A percentile compares a stretch with the other conserved stretches of the same genome.
Evolutionary conservation across 1,140 invertebrate genomes (phyloP).

Genomic region (Phortica variegata): DNA sequence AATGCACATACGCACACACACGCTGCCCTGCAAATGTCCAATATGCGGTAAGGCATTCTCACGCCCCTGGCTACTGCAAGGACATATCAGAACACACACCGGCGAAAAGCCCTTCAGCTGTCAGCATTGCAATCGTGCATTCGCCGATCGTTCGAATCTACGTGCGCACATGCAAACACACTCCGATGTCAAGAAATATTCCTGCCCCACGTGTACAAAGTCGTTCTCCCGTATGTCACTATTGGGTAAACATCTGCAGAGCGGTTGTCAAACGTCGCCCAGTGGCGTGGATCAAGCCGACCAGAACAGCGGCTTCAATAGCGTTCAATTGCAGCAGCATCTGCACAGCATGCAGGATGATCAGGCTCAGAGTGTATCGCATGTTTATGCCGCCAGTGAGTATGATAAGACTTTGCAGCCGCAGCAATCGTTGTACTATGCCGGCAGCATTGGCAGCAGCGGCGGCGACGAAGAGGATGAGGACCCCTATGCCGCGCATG

Average conservation of each 20-base stretch:
- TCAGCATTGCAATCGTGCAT: conserved; percentile 90
- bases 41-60: conserved; percentile 97
- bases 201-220: conserved; percentile 87
- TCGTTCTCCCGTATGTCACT: conserved; percentile 97
- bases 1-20: conserved; percentile 99
- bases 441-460: conserved; percentile 45
- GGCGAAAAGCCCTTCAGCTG: conserved; percentile 98
- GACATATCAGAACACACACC: conserved; percentile 91
- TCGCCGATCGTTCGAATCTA: conserved; percentile 95
- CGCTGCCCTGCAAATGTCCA: conserved; percentile 94
- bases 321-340: conserved; percentile 42
- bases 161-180: conserved; percentile 96
- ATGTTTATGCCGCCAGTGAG: background rate
- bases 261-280: conserved; percentile 67
- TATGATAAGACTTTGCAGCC: conserved; percentile 29
- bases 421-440: conserved; percentile 28
- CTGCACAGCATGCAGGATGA: conserved; percentile 18
- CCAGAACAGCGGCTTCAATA: conserved; percentile 26
- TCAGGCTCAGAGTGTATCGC: background rate
- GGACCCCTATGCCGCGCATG: conserved; percentile 19
- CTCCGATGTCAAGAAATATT: conserved; percentile 97
- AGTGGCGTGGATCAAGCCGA: background rate
- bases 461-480: conserved; percentile 39
- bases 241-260: conserved; percentile 88
- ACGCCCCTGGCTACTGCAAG: conserved; percentile 93